These are phyloP conservation scores for Parauchenoglanis ngamensis DNA, from an alignment of 2,797 vertebrate genomes.

Conservation along the genomic window DNA sequence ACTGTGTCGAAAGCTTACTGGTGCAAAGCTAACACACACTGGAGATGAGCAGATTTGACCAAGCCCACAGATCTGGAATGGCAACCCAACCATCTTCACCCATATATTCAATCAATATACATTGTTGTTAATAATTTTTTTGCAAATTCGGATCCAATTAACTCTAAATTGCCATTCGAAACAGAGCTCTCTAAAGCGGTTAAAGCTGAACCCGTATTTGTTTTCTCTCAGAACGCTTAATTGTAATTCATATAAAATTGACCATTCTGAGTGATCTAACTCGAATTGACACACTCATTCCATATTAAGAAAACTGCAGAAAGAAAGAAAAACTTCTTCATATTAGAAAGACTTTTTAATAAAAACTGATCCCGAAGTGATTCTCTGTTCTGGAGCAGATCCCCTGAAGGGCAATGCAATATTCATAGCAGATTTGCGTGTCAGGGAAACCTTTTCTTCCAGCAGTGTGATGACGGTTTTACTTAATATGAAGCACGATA, in stretches of 20 bases:
- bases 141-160: background rate
- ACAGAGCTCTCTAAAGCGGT: background rate
- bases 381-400: constrained; percentile 34
- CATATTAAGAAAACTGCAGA: background rate
- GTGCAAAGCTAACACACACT: background rate
- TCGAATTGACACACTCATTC: background rate
- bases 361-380: constrained; percentile 44
- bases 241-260: background rate
- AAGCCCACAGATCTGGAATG: background rate
- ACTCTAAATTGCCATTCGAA: background rate
- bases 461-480: background rate
- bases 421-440: constrained; percentile 59
- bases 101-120: background rate
- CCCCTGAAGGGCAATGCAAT: constrained; percentile 45
- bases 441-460: constrained; percentile 32
- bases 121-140: background rate
- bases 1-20: background rate
- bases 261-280: background rate
- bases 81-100: background rate
- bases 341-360: constrained; percentile 53
- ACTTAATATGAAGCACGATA: background rate
- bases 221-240: background rate
- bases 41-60: background rate
- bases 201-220: background rate
- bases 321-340: constrained; percentile 20